Evolutionary conservation across 2,113 vertebrate genomes (phyloP), one percentile per base, ranked within the genome.

Genomic region (Podilymbus podiceps): DNA sequence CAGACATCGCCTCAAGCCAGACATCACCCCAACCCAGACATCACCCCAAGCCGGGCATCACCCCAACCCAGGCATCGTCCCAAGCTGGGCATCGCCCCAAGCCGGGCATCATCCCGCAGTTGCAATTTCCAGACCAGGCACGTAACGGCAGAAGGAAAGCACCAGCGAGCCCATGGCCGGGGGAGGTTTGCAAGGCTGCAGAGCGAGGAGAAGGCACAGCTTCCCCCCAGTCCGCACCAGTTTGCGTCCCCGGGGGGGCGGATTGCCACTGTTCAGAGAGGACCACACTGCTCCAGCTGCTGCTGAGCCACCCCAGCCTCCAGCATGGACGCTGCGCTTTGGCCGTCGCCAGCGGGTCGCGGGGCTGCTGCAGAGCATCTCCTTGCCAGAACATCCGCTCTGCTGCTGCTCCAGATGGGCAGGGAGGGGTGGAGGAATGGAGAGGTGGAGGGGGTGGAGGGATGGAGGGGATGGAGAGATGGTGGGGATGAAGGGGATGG

Each of bases 321-420:
- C 0, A 30, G 58, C 52, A 2, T 1, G 5, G 30, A 13, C 15
- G 44, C 63, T 76, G 35, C 1, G 1, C n/a, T 58, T 42, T 4
- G 23, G 49, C 56, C 40, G 1, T 63, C 2, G 2, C 25, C 35
- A 1, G 27, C 0, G 8, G 27, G 64, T 42, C 15, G 58, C 28
- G 20, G 71, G n/a, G 68, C 38, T 49, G 63, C 63, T 38, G 75
- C 2, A 38, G 38, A 38, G 38, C 38, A 38, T 22, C 35, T 12
- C 21, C 60, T 17, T 1, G 4, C 16, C 76, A 12, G 53, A 50
- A 22, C 50, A 18, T 44, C 52, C 30, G 27, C 42, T 27, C 46
- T 30, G 49, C 78, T 42, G 64, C 85, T 35, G 53, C 59, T 79
- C 40, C 3, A 0, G 40, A 20, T 21, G 60, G 27, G 11, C 62